Evolutionary conservation across 2,113 vertebrate genomes (phyloP).

Genomic region (Pteronura brasiliensis): DNA sequence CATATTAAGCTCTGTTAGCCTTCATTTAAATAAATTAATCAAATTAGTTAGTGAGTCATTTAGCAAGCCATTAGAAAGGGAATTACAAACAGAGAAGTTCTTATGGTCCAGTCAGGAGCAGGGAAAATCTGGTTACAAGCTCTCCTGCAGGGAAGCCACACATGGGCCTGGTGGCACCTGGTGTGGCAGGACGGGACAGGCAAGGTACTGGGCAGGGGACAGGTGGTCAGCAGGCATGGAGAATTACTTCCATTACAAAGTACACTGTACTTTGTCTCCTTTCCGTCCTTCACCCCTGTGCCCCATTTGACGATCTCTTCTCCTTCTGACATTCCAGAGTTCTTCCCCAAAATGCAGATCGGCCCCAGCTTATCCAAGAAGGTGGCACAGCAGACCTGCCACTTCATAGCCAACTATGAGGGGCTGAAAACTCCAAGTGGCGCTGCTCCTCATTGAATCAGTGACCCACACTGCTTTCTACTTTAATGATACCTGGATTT

Average conservation of each 20-base stretch:
- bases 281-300: neutral
- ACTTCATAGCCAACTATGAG: neutral
- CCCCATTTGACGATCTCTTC: neutral
- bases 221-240: neutral
- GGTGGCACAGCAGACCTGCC: neutral
- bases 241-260: neutral
- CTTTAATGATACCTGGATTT: neutral
- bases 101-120: neutral
- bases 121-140: neutral
- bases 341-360: neutral
- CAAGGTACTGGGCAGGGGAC: neutral
- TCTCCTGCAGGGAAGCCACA: neutral
- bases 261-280: neutral
- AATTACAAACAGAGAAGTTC: conserved; percentile 61
- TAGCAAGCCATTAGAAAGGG: conserved; percentile 58
- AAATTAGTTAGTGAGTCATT: conserved; percentile 55
- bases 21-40: conserved; percentile 63
- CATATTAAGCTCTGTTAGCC: conserved; percentile 53
- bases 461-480: neutral
- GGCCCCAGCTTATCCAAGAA: neutral
- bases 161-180: neutral
- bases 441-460: neutral
- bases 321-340: neutral
- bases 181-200: neutral
- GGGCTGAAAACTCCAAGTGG: neutral